Base-by-base conservation (phyloP, 2,797 vertebrate genomes). In the Buphagus erythrorhynchus region DNA sequence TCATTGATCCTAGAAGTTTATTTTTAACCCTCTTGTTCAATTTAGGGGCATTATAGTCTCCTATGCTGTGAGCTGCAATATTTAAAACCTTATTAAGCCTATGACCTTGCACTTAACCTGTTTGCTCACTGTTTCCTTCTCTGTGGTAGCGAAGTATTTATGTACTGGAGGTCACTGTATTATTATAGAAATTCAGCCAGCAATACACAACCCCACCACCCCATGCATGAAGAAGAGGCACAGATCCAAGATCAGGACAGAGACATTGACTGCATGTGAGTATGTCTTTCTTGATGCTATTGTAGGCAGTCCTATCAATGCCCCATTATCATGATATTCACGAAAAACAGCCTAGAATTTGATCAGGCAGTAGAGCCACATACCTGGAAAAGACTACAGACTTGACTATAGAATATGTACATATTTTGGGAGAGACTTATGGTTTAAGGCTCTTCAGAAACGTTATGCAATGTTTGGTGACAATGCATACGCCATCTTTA, bases 41-140 rank as follows among this genome's bases (percentile, higher is more conserved):
- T 57, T 89, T 90, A 48, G 31, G 22, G 45, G 54, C 35, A 52
- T 42, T 85, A 69, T 21, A 73, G 49, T 43, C n/a, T 83, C 9
- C 75, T 74, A 14, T 54, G 57, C 29, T 82, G 16, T 67, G 61
- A 94, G 29, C 36, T 65, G 75, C 49, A 94, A 71, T 90, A 67
- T 93, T 92, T 95, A 93, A 93, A 92, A 86, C 57, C 54, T 86
- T 82, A 57, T 83, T 91, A 94, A 88, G 54, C 54, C 66, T 61
- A 19, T 16, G 52, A 94, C 87, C 75, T 90, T 88, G 24, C 21
- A 74, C 43, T 88, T 91, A 74, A 90, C 57, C 45, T 87, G 19
- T 38, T 86, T 45, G 57, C 48, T 93, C 35, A n/a, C 59, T 67
- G 36, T 73, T 91, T 88, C 68, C n/a, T 93, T 83, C 61, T 54